Evolutionary conservation across 2,113 vertebrate genomes (phyloP).

Genomic region (Chitala chitala): DNA sequence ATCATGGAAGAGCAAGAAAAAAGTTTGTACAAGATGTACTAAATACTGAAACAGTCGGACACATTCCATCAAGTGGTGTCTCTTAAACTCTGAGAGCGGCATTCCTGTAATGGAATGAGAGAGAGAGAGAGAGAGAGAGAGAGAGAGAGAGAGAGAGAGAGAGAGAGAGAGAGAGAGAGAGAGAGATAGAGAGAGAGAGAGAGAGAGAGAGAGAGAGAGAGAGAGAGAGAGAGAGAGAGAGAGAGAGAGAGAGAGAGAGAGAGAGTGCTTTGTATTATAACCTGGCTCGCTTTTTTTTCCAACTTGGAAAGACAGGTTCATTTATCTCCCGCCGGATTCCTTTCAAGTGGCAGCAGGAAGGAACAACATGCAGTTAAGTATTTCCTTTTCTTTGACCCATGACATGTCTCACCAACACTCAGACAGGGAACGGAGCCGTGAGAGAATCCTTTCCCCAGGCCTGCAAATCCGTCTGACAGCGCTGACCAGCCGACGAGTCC

Average conservation of each 20-base stretch:
- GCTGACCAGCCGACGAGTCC: slow-evolving; percentile 35
- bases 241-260: slow-evolving; percentile 13
- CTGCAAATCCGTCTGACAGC: slow-evolving; percentile 45
- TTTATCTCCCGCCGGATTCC: slow-evolving; percentile 49
- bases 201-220: slow-evolving; percentile 19
- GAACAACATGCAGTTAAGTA: slow-evolving; percentile 52
- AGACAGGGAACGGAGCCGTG: slow-evolving; percentile 27
- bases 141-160: too few species aligned
- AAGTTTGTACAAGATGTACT: too few species aligned
- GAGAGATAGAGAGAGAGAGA: slow-evolving; percentile 26
- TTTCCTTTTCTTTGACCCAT: slow-evolving; percentile 51
- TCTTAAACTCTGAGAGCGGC: too few species aligned
- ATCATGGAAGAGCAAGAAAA: too few species aligned
- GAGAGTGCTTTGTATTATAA: slow-evolving; percentile 36
- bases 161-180: slow-evolving; percentile 10
- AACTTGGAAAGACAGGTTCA: slow-evolving; percentile 42
- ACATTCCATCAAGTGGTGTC: too few species aligned
- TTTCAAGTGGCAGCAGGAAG: slow-evolving; percentile 40
- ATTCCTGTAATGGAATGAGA: too few species aligned
- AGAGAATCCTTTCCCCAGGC: slow-evolving; percentile 31
- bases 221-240: slow-evolving; percentile 26
- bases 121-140: too few species aligned
- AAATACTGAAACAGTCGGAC: too few species aligned
- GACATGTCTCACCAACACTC: slow-evolving; percentile 35
- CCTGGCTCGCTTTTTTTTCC: slow-evolving; percentile 30